phyloP scores from a whole-genome alignment of 2,797 vertebrate species.

The Psittacula derbiana region DNA sequence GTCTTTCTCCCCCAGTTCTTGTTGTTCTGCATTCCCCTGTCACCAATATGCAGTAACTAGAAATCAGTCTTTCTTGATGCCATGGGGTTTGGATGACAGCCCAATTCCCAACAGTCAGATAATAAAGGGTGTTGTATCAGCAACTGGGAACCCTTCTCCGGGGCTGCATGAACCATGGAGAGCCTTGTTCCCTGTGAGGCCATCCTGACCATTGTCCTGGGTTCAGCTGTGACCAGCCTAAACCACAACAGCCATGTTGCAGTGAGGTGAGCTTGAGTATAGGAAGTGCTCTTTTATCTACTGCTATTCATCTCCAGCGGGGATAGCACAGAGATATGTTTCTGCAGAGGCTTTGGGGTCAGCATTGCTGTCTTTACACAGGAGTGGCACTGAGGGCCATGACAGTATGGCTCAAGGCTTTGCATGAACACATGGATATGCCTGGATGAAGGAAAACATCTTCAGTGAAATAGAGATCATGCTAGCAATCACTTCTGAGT shows the following conservation, averaged over 20 bases:
- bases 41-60: not conserved
- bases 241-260: not conserved
- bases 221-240: not conserved
- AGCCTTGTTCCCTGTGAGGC: not conserved
- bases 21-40: not conserved
- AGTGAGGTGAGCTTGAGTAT: not conserved
- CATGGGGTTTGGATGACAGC: not conserved
- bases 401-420: not conserved
- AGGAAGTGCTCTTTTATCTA: not conserved
- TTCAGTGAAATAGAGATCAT: not conserved
- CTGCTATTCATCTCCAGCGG: not conserved
- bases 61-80: not conserved
- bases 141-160: not conserved
- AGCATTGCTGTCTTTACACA: not conserved
- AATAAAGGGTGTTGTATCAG: not conserved
- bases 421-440: not conserved
- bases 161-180: not conserved
- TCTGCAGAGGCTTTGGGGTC: not conserved
- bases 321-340: not conserved
- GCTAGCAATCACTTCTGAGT: not conserved
- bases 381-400: not conserved
- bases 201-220: not conserved
- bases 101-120: not conserved
- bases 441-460: not conserved
- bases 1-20: not conserved